A percentile compares a stretch with the other conserved stretches of the same genome.
phyloP scores from a whole-genome alignment of 2,113 vertebrate genomes.

The Takifugu bimaculatus region DNA sequence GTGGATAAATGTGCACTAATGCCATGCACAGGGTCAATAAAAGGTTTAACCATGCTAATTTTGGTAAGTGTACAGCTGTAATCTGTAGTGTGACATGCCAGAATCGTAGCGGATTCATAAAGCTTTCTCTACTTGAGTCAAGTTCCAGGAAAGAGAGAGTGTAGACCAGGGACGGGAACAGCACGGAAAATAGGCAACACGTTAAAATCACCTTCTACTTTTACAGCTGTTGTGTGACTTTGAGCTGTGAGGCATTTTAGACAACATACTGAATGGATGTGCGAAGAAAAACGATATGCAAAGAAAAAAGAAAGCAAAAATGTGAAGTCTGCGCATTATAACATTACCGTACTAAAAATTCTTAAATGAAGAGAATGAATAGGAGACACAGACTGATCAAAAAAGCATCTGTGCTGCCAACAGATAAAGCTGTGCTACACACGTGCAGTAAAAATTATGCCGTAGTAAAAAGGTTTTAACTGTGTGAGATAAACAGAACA shows the following conservation, averaged over 20 bases:
- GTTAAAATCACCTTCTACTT: conserved; percentile 70
- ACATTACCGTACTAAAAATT: neutral
- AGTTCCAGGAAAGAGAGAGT: conserved; percentile 25
- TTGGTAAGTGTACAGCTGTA: conserved; percentile 35
- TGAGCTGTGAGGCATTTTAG: conserved; percentile 49
- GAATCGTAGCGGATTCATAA: conserved; percentile 21
- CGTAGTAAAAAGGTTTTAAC: neutral
- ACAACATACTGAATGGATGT: conserved; percentile 13
- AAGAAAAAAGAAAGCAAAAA: conserved; percentile 39
- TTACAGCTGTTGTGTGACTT: conserved; percentile 61
- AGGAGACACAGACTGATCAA: neutral
- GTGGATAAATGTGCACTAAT: conserved; percentile 21
- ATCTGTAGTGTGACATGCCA: conserved; percentile 46
- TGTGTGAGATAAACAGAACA: neutral
- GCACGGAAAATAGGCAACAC: conserved; percentile 58
- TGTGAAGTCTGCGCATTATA: neutral
- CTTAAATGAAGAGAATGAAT: neutral
- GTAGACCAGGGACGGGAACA: conserved; percentile 36
- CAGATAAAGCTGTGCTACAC: no score
- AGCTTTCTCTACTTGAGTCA: conserved; percentile 21
- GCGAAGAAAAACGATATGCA: conserved; percentile 34
- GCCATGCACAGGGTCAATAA: conserved; percentile 52
- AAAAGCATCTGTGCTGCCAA: no score
- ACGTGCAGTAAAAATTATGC: no score
- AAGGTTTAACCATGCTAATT: conserved; percentile 55